A percentile compares a stretch with the other conserved stretches of the same genome.
Evolutionary conservation across 1,140 invertebrate species (phyloP).

Genomic region (Delia radicum): DNA sequence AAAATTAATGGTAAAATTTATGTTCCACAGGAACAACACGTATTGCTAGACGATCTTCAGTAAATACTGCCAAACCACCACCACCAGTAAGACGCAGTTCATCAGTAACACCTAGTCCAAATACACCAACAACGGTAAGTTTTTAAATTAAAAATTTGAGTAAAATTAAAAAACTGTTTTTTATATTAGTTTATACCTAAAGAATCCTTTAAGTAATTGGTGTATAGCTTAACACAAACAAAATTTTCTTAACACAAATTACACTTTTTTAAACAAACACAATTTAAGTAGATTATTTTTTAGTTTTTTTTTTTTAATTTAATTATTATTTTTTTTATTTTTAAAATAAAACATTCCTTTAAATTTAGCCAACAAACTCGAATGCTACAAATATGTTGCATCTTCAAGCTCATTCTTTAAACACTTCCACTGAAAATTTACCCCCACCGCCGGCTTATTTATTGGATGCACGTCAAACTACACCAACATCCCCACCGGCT

Average conservation of each 20-base stretch:
- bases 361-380: constrained; percentile 11
- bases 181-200: neutral
- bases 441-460: constrained; percentile 84
- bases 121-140: constrained; percentile 47
- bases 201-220: neutral
- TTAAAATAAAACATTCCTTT: constrained; percentile 25
- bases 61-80: constrained; percentile 71
- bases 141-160: neutral
- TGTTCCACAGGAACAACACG: constrained; percentile 40
- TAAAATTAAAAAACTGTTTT: neutral
- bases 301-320: neutral
- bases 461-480: constrained; percentile 59
- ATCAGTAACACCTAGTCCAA: constrained; percentile 66
- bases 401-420: constrained; percentile 34
- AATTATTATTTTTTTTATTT: neutral
- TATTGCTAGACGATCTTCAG: constrained; percentile 58
- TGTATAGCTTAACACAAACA: neutral
- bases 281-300: neutral
- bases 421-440: constrained; percentile 64
- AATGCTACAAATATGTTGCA: constrained; percentile 28
- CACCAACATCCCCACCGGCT: constrained; percentile 30
- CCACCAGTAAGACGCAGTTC: constrained; percentile 84
- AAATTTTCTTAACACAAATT: neutral
- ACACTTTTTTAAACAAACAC: neutral
- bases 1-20: neutral